phyloP scores from a whole-genome alignment of 2,888 invertebrate species.

The Leptinotarsa peninsularis region DNA sequence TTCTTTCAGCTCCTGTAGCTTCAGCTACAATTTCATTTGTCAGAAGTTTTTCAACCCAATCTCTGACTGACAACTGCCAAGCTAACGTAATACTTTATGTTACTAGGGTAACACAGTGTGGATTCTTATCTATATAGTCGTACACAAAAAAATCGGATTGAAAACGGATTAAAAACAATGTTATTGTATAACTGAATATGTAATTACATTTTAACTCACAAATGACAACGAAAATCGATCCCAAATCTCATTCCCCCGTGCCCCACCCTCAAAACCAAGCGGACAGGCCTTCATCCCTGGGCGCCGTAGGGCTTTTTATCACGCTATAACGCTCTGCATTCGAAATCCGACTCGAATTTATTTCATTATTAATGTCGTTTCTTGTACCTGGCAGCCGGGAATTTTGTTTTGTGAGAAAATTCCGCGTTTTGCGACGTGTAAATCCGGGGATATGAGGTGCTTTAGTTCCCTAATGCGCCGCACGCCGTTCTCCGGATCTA shows the following conservation, averaged over 20 bases:
- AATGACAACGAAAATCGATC: no score
- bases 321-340: not conserved
- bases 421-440: constrained; percentile 25
- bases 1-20: no score
- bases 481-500: constrained; percentile 18
- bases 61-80: no score
- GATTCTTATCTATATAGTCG: no score
- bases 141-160: no score
- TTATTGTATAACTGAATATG: no score
- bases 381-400: constrained; percentile 17
- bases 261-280: not conserved
- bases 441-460: constrained; percentile 28
- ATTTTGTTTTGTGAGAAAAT: constrained; percentile 27
- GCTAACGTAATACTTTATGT: no score
- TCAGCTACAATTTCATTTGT: no score
- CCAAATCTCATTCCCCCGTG: not conserved
- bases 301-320: constrained; percentile 1
- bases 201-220: no score
- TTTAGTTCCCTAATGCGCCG: constrained; percentile 22
- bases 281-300: not conserved
- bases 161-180: no score
- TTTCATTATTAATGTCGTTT: constrained; percentile 27
- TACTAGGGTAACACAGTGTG: no score
- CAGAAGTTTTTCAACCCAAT: no score
- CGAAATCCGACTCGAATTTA: constrained; percentile 10